Base-by-base conservation (phyloP, 2,797 vertebrate species). In the Peromyscus melanophrys region DNA sequence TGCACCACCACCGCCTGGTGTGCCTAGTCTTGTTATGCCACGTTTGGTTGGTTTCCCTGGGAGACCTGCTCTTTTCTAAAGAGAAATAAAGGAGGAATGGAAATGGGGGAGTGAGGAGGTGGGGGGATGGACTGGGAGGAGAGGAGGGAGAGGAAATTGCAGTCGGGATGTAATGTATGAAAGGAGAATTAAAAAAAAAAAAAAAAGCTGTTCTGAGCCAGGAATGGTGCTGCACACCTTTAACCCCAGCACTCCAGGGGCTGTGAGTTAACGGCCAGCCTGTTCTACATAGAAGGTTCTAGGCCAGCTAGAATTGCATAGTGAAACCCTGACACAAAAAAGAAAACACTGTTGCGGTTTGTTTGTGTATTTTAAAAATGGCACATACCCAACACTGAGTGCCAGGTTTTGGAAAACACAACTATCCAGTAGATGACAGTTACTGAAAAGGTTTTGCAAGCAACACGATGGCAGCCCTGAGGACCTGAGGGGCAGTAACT, bases 391-490 rank as follows among this genome's bases (percentile, higher is more conserved):
- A 96, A 95, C 75, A n/a, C 4, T 59, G n/a, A 90, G 61, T 27
- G 43, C 14, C 3, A 59, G 55, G 37, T 17, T 75, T 94, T 92
- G 12, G 73, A 96, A 93, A 93, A 82, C 37, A 67, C 3, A 71
- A 92, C 40, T 31, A 86, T 57, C 75, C 7, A 77, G 23, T 73
- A 89, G 17, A 52, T 0, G 88, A 49, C 63, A 14, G 84, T 57
- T 94, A 84, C 29, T 92, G 81, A 34, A 89, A 87, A 43, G 85
- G 63, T 73, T 93, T 43, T 89, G 67, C 73, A 94, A 84, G 83
- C 80, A 87, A 80, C 12, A 14, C 76, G 52, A 95, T 81, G 7
- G 23, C 77, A 12, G 92, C 21, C 88, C 25, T 76, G 21, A 94
- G 76, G 46, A 73, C 0, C 40, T n/a, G 73, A 95, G 76, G 85